phyloP scores from a whole-genome alignment of 2,888 invertebrate genomes.

The Axea sp. region DNA sequence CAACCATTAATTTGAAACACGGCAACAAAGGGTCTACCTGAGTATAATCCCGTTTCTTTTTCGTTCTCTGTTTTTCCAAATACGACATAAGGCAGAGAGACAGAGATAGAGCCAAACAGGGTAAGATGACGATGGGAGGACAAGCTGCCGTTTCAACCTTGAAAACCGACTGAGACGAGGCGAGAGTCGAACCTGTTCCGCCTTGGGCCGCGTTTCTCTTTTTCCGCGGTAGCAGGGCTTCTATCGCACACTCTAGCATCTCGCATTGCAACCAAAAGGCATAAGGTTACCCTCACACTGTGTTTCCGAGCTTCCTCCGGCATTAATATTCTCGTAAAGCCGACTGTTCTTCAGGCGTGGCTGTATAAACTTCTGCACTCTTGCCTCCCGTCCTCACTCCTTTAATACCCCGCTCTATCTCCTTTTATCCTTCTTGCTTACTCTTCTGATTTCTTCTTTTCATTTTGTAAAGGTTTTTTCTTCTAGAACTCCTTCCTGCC shows the following conservation, averaged over 20 bases:
- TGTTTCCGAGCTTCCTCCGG: constrained; percentile 59
- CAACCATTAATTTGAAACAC: constrained; percentile 76
- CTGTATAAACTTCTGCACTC: constrained; percentile 48
- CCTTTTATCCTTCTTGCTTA: constrained; percentile 13
- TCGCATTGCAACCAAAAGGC: constrained; percentile 60
- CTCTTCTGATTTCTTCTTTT: neutral
- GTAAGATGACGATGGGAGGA: constrained; percentile 47
- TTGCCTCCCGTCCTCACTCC: constrained; percentile 12
- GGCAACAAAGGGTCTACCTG: constrained; percentile 76
- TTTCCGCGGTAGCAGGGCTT: constrained; percentile 72
- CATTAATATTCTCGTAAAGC: constrained; percentile 70
- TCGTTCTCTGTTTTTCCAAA: constrained; percentile 39
- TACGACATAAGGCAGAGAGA: constrained; percentile 2
- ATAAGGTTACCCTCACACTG: constrained; percentile 61
- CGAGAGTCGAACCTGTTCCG: constrained; percentile 71
- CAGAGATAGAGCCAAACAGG: constrained; percentile 18
- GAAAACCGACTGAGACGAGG: constrained; percentile 38
- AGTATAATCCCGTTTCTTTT: constrained; percentile 62
- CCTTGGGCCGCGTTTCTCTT: constrained; percentile 72
- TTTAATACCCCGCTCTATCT: constrained; percentile 14
- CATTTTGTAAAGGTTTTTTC: too few relatives aligned
- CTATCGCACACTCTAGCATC: constrained; percentile 62
- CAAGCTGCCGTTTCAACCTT: constrained; percentile 54
- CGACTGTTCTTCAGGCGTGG: constrained; percentile 64
- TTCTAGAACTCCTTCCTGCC: constrained; percentile 22